Evolutionary conservation across 2,113 vertebrate species (phyloP).

Genomic region (Actenoides lindsayi): DNA sequence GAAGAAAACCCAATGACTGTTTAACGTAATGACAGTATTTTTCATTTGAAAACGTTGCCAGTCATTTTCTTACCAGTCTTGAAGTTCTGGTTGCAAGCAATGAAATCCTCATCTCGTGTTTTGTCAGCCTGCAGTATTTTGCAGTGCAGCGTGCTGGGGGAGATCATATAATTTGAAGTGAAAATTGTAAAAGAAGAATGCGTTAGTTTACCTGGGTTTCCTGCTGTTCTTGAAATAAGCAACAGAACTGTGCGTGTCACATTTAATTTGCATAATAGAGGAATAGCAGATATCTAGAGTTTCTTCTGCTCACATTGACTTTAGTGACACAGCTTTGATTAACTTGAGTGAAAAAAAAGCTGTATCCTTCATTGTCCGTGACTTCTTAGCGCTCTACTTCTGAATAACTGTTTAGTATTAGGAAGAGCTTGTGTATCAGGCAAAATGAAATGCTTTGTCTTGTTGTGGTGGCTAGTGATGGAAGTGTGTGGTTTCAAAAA

Average conservation of each 20-base stretch:
- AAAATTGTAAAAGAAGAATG: constrained; percentile 35
- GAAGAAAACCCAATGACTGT: constrained; percentile 19
- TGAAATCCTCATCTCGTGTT: neutral
- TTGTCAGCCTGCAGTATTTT: neutral
- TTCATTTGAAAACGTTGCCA: constrained; percentile 44
- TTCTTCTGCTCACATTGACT: constrained; percentile 9
- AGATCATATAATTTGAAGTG: neutral
- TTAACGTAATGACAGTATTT: constrained; percentile 26
- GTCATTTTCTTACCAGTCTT: constrained; percentile 26
- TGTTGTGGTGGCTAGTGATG: neutral
- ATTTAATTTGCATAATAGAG: constrained; percentile 27
- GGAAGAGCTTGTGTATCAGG: neutral
- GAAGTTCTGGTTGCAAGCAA: neutral
- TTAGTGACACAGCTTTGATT: constrained; percentile 13
- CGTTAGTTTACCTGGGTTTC: neutral
- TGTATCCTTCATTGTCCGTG: neutral
- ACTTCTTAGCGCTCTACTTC: neutral
- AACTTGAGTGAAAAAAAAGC: neutral
- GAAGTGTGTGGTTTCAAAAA: neutral
- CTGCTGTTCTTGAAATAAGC: constrained; percentile 33
- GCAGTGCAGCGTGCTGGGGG: neutral
- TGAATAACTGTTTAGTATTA: neutral
- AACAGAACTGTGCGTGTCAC: constrained; percentile 16
- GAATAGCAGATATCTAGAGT: neutral
- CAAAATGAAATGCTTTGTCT: neutral